Percentiles rank a stretch among this genome's conserved stretches.
These are phyloP conservation scores for Archivesica marissinica DNA, from an alignment of 1,140 invertebrate species.

Conservation along the genomic window DNA sequence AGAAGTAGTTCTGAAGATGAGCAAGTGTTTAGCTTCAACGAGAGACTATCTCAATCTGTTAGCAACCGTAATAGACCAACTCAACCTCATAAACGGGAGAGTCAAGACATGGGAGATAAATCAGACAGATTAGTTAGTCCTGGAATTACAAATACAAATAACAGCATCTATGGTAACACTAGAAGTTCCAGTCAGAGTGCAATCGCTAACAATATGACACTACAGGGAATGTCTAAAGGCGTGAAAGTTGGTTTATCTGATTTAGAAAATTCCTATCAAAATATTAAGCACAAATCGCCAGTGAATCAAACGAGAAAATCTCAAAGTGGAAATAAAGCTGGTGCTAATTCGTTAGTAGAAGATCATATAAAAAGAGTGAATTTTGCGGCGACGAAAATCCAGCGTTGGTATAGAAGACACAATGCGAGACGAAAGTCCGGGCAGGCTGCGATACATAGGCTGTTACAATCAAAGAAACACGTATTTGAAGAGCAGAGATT, in stretches of 20 bases:
- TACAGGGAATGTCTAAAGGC: conserved; percentile 74
- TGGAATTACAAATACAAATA: conserved; percentile 16
- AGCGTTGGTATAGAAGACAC: conserved; percentile 76
- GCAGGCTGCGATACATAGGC: conserved; percentile 78
- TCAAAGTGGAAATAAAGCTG: conserved; percentile 34
- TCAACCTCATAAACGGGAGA: conserved; percentile 59
- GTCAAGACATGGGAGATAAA: conserved; percentile 58
- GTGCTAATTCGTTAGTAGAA: conserved; percentile 68
- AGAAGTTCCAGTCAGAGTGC: conserved; percentile 63
- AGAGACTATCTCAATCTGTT: conserved; percentile 70
- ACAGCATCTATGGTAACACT: conserved; percentile 12
- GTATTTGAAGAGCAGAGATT: conserved; percentile 60
- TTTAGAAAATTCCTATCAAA: conserved; percentile 83
- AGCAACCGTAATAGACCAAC: background rate
- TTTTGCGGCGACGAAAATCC: conserved; percentile 80
- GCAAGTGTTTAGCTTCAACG: conserved; percentile 67
- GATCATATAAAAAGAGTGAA: conserved; percentile 80
- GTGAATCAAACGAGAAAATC: conserved; percentile 79
- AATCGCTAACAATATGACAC: conserved; percentile 81
- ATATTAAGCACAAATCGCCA: conserved; percentile 83
- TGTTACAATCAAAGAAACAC: conserved; percentile 79
- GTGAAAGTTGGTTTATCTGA: conserved; percentile 78
- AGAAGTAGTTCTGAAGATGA: conserved; percentile 74
- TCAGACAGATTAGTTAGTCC: conserved; percentile 18
- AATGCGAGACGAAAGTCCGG: conserved; percentile 67